These are phyloP conservation scores for Mesocricetus auratus DNA, from an alignment of 2,113 vertebrate species.

Conservation along the genomic window DNA sequence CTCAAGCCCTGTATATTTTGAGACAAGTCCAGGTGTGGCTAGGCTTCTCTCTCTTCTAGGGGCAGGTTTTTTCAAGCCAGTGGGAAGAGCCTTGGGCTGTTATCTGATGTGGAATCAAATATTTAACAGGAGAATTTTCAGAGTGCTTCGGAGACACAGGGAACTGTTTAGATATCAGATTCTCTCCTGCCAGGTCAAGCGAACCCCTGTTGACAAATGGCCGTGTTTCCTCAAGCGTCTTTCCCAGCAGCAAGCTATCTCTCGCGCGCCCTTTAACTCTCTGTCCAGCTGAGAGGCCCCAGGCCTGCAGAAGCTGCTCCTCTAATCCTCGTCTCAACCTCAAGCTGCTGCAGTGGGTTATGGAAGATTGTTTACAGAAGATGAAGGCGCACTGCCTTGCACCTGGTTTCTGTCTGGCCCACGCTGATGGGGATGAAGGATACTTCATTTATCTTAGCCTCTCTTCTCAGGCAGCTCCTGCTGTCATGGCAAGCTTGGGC, in stretches of 20 bases:
- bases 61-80: not conserved
- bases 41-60: not conserved
- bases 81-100: slow-evolving; percentile 50
- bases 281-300: slow-evolving; percentile 82
- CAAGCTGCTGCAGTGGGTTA: slow-evolving; percentile 76
- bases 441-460: slow-evolving; percentile 85
- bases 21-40: not conserved
- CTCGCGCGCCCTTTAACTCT: slow-evolving; percentile 81
- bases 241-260: slow-evolving; percentile 84
- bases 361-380: slow-evolving; percentile 86
- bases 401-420: slow-evolving; percentile 89
- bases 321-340: slow-evolving; percentile 80
- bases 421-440: slow-evolving; percentile 81
- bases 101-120: slow-evolving; percentile 82
- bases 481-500: slow-evolving; percentile 80
- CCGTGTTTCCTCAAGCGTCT: slow-evolving; percentile 80
- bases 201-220: slow-evolving; percentile 84
- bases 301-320: slow-evolving; percentile 79
- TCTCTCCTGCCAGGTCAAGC: slow-evolving; percentile 85
- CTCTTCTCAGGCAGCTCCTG: slow-evolving; percentile 84
- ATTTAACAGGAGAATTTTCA: slow-evolving; percentile 82
- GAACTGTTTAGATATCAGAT: slow-evolving; percentile 86
- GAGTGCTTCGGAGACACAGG: slow-evolving; percentile 78
- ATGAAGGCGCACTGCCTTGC: slow-evolving; percentile 81
- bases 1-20: not conserved